These are phyloP conservation scores for Margaritifera margaritifera DNA, from an alignment of 2,888 invertebrate species.

Conservation along the genomic window DNA sequence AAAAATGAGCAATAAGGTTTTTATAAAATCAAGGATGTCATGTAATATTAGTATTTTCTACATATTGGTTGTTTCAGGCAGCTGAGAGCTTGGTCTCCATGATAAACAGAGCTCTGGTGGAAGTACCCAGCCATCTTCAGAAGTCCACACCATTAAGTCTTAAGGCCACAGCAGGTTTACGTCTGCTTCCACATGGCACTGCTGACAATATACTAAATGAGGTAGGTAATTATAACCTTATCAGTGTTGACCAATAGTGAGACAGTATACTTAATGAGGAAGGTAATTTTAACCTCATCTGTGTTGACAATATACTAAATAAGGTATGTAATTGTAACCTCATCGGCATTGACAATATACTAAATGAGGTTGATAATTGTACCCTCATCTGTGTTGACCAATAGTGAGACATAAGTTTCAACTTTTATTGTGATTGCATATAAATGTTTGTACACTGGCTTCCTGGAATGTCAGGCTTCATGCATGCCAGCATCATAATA, in stretches of 20 bases:
- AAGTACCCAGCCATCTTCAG: constrained; percentile 86
- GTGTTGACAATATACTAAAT: constrained; percentile 79
- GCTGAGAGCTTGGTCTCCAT: constrained; percentile 82
- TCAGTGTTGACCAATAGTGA: background rate
- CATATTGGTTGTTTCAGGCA: constrained; percentile 75
- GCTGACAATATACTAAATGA: constrained; percentile 80
- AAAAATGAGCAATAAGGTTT: no score
- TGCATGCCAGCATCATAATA: no score
- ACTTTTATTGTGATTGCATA: no score
- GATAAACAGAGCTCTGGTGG: constrained; percentile 83
- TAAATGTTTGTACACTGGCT: no score
- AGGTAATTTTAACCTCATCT: no score
- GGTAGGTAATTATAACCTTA: constrained; percentile 73
- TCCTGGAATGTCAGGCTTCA: no score
- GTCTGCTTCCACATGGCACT: constrained; percentile 78
- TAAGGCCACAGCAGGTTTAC: constrained; percentile 93
- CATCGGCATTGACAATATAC: no score
- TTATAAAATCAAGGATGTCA: no score
- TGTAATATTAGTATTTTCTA: background rate
- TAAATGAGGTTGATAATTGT: no score
- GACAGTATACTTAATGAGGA: no score
- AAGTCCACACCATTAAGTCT: constrained; percentile 86
- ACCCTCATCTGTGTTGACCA: background rate
- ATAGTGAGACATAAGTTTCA: background rate
- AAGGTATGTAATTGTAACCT: constrained; percentile 76